Conservation (phyloP, 2,888 invertebrate genomes). For the Cephus rjabovi region DNA sequence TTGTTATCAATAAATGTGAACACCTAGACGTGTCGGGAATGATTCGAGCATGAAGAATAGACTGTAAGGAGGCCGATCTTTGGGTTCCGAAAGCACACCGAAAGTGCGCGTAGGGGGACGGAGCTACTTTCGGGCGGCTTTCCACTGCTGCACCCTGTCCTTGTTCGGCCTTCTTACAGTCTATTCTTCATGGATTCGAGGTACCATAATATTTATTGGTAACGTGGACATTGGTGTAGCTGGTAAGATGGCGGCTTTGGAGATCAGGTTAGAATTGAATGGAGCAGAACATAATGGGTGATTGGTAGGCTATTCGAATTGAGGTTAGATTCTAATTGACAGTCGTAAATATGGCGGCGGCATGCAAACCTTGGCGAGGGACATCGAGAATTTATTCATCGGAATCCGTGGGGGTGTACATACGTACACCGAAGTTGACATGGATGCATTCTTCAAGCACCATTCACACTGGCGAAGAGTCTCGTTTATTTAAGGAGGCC, state of each 20-base stretch:
- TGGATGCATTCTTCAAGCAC: conserved; percentile 1
- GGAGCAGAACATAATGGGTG: not conserved
- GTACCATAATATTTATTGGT: not conserved
- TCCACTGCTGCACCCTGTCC: no score
- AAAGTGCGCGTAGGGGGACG: no score
- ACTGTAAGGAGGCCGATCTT: no score
- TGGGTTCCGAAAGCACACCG: no score
- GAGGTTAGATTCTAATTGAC: not conserved
- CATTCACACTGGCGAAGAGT: conserved; percentile 1
- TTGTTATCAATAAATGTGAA: not conserved
- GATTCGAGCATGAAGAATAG: not conserved
- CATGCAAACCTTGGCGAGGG: conserved; percentile 1
- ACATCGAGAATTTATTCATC: not conserved
- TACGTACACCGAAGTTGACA: not conserved
- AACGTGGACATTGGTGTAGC: not conserved
- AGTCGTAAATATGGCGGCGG: not conserved
- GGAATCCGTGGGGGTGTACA: not conserved
- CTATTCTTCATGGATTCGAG: not conserved
- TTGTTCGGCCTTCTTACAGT: no score
- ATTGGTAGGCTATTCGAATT: not conserved
- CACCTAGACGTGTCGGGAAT: not conserved
- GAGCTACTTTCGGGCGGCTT: no score
- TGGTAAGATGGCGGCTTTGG: not conserved
- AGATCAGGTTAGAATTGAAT: not conserved
- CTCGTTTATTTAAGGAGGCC: not conserved